Percentiles rank a stretch among this genome's conserved stretches.
Conservation (phyloP, 1,140 invertebrate species). For the Zaprionus ghesquierei region DNA sequence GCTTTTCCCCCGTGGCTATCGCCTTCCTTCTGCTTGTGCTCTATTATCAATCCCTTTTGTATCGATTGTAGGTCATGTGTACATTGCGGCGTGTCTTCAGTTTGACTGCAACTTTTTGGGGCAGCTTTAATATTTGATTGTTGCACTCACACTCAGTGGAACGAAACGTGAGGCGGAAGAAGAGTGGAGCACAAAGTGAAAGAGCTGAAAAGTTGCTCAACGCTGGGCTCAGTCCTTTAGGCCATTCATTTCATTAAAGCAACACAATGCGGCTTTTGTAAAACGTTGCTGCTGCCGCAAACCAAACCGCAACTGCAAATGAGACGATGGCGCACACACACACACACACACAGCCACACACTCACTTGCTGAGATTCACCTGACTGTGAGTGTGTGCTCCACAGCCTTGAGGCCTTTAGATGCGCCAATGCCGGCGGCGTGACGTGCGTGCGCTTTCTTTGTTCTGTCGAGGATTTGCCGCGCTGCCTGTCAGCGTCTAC, state of each 20-base stretch:
- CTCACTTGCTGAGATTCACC: constrained; percentile 22
- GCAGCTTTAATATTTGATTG: constrained; percentile 64
- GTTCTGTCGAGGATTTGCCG: constrained; percentile 52
- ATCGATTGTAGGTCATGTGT: constrained; percentile 74
- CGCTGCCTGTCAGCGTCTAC: constrained; percentile 35
- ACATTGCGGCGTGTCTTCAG: constrained; percentile 35
- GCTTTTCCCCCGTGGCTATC: neutral
- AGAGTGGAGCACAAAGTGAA: neutral
- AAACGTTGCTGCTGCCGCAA: constrained; percentile 61
- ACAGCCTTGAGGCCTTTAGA: constrained; percentile 60
- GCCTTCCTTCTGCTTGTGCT: neutral
- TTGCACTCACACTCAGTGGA: neutral
- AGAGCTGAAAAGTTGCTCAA: constrained; percentile 19
- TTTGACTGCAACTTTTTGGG: constrained; percentile 48
- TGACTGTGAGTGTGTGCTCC: constrained; percentile 5
- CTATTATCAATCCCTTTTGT: constrained; percentile 29
- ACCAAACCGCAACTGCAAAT: constrained; percentile 68
- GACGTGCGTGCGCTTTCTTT: constrained; percentile 77
- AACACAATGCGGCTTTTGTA: constrained; percentile 74
- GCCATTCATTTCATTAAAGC: constrained; percentile 79
- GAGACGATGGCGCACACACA: constrained; percentile 27
- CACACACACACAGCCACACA: constrained; percentile 1
- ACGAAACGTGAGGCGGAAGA: neutral
- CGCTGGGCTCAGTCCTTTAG: constrained; percentile 42
- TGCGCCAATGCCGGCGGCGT: constrained; percentile 69